Conservation (phyloP, 2,888 invertebrate genomes). For the Selenia dentaria region DNA sequence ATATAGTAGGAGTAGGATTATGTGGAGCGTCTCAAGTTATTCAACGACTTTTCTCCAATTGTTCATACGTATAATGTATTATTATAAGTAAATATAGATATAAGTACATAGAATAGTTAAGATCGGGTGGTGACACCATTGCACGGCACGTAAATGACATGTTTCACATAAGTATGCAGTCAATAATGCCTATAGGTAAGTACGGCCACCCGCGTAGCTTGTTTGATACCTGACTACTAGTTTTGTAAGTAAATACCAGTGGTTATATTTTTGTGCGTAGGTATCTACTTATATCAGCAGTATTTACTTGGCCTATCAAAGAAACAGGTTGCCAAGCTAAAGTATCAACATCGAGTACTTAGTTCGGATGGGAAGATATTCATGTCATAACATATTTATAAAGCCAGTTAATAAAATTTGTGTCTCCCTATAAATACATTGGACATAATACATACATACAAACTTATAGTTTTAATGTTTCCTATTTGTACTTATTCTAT, state of each 20-base stretch:
- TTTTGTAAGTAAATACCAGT: conserved; percentile 20
- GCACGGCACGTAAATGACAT: conserved; percentile 45
- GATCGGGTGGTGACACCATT: conserved; percentile 33
- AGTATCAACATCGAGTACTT: background rate
- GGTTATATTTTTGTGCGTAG: background rate
- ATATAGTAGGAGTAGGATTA: no score
- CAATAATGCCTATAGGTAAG: conserved; percentile 32
- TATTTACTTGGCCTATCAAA: conserved; percentile 22
- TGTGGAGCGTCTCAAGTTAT: no score
- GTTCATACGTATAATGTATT: no score
- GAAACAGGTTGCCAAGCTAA: conserved; percentile 1
- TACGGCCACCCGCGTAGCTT: conserved; percentile 44
- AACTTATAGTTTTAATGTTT: no score
- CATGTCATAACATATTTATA: background rate
- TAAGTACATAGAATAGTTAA: background rate
- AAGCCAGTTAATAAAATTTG: background rate
- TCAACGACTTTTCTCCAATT: no score
- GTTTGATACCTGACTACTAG: conserved; percentile 21
- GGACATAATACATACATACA: no score
- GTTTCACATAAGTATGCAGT: conserved; percentile 40
- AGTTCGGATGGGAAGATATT: background rate
- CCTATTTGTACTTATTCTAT: no score
- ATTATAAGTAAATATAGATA: no score
- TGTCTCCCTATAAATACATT: no score
- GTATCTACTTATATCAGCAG: conserved; percentile 14